Conservation (phyloP, 1,140 invertebrate species). For the Drosophila persimilis region DNA sequence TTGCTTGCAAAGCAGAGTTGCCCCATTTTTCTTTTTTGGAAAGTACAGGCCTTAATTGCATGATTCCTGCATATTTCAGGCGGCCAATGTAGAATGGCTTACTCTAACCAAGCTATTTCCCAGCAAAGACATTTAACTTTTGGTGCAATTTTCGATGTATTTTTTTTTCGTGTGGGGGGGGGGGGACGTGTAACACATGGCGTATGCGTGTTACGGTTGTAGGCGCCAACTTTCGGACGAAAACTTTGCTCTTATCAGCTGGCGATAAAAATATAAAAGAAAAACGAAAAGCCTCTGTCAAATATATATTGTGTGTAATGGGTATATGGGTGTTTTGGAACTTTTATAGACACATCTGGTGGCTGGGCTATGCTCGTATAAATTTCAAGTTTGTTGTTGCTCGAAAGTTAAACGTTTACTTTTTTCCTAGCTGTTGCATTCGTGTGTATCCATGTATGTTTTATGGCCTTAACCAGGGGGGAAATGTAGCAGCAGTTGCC, state of each 20-base stretch:
- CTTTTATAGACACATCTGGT: constrained; percentile 60
- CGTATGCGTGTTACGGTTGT: constrained; percentile 61
- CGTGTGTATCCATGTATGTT: constrained; percentile 23
- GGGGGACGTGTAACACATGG: constrained; percentile 50
- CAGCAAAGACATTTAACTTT: constrained; percentile 53
- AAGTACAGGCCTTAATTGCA: too few relatives aligned
- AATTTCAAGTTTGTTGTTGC: constrained; percentile 49
- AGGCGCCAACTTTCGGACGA: constrained; percentile 59
- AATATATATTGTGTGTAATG: constrained; percentile 20
- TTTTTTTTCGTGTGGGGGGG: neutral
- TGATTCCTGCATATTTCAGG: too few relatives aligned
- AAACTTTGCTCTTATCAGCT: constrained; percentile 70
- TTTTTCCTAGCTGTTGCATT: constrained; percentile 49
- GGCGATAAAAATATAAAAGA: constrained; percentile 58
- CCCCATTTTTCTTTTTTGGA: too few relatives aligned
- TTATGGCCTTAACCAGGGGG: constrained; percentile 32
- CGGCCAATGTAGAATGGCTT: too few relatives aligned
- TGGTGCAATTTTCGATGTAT: constrained; percentile 19
- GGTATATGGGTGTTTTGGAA: constrained; percentile 6
- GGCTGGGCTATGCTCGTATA: constrained; percentile 29
- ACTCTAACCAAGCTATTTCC: too few relatives aligned
- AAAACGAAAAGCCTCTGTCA: constrained; percentile 31
- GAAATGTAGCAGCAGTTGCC: constrained; percentile 1
- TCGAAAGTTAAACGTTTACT: constrained; percentile 44
- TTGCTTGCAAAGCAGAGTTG: constrained; percentile 19